Percentiles rank a stretch among this genome's conserved stretches.
phyloP scores from a whole-genome alignment of 2,797 vertebrate species.

The Pangasius larnaudii region DNA sequence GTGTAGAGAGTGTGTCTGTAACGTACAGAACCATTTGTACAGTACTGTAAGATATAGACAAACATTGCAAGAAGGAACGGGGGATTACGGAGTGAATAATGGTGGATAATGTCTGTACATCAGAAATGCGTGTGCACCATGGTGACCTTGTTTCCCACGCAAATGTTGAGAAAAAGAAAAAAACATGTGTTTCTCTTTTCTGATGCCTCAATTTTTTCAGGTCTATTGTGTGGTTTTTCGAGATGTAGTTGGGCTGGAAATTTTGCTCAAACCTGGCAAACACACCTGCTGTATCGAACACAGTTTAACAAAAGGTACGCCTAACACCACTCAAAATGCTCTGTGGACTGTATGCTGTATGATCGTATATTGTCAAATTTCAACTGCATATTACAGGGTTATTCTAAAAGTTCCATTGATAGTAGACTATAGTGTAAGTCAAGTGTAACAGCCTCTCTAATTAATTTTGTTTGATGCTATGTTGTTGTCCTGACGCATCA shows the following conservation, averaged over 20 bases:
- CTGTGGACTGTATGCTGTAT: neutral
- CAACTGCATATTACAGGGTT: neutral
- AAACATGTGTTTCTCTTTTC: neutral
- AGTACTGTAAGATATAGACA: neutral
- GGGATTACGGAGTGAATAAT: neutral
- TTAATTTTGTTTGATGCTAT: neutral
- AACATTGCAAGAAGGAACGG: neutral
- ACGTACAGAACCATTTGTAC: neutral
- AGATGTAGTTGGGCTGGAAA: neutral
- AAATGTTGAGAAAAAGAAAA: neutral
- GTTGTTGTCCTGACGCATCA: neutral
- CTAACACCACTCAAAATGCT: neutral
- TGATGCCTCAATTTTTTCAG: neutral
- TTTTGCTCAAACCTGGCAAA: constrained; percentile 14
- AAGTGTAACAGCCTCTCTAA: neutral
- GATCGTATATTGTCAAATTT: neutral
- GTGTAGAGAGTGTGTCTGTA: neutral
- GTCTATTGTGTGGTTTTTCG: constrained; percentile 7
- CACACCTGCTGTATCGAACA: constrained; percentile 7
- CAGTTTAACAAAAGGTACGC: neutral
- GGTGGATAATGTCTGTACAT: neutral
- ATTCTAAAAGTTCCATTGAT: neutral
- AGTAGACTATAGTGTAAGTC: neutral
- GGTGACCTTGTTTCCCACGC: neutral
- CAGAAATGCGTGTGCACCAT: neutral